phyloP scores from a whole-genome alignment of 2,113 vertebrate genomes.

The Ammospiza caudacuta region DNA sequence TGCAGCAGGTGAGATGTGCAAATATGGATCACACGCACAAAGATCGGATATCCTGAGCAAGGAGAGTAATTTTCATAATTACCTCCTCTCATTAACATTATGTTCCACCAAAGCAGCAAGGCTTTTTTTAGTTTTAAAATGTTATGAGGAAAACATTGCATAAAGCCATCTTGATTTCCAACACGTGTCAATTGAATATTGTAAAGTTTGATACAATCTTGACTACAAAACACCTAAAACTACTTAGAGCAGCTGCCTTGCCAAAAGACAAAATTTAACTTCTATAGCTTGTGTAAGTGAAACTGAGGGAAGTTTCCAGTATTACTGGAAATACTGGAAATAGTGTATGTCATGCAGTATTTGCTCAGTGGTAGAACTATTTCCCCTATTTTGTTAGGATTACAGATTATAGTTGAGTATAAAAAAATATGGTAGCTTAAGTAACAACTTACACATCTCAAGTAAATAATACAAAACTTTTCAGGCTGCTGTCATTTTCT shows the following conservation, averaged over 20 bases:
- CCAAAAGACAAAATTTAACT: background rate
- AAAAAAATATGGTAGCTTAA: background rate
- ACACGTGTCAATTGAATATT: background rate
- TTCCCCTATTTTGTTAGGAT: background rate
- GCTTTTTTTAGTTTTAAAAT: background rate
- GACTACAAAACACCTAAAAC: background rate
- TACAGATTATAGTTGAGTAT: background rate
- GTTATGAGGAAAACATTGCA: background rate
- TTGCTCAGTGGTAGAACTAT: background rate
- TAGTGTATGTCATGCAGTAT: background rate
- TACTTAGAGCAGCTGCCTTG: background rate
- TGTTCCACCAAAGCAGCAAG: background rate
- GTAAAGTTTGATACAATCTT: background rate
- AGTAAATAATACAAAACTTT: background rate
- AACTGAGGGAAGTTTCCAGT: background rate
- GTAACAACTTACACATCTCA: background rate
- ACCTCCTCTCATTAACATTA: background rate
- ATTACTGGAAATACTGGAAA: background rate
- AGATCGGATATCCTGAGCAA: background rate
- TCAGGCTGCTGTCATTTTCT: background rate
- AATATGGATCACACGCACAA: background rate
- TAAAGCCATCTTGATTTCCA: background rate
- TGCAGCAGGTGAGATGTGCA: background rate
- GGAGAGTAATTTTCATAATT: background rate
- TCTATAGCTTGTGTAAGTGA: background rate